Evolutionary conservation across 1,140 invertebrate species (phyloP).

Genomic region (Magallana ariakensis): DNA sequence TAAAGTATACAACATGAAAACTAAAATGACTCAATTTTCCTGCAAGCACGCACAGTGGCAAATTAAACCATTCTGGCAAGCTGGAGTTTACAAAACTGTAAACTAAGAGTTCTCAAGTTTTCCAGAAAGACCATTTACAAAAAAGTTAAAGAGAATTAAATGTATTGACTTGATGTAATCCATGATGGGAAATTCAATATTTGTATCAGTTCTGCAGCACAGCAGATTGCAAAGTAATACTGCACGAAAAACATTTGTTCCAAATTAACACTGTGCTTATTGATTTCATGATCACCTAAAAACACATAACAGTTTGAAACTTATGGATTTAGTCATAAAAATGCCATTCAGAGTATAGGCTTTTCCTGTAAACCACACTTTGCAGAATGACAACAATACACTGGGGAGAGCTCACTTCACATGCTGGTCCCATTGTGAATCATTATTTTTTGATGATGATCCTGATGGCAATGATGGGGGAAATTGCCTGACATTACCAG

Average conservation of each 20-base stretch:
- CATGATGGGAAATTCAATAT: too few species aligned
- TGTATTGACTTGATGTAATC: background rate
- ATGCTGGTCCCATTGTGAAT: background rate
- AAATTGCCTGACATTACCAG: too few species aligned
- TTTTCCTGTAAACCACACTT: background rate
- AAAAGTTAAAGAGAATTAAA: background rate
- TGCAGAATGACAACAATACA: background rate
- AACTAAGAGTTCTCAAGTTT: too few species aligned
- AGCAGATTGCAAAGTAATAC: background rate
- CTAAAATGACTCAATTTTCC: too few species aligned
- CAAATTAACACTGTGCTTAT: background rate
- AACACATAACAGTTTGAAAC: conserved; percentile 12
- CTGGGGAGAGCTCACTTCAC: background rate
- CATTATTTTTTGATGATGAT: background rate
- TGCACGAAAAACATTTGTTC: background rate
- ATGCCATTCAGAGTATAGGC: background rate
- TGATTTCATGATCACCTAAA: conserved; percentile 12
- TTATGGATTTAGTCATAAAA: conserved; percentile 33
- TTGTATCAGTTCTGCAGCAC: background rate
- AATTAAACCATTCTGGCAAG: too few species aligned
- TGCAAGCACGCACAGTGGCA: too few species aligned
- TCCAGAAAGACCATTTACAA: background rate
- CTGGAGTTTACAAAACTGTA: too few species aligned
- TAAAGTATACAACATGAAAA: too few species aligned
- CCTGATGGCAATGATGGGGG: too few species aligned